A percentile compares a stretch with the other conserved stretches of the same genome.
phyloP scores from a whole-genome alignment of 2,113 vertebrate genomes.

The Ia io region DNA sequence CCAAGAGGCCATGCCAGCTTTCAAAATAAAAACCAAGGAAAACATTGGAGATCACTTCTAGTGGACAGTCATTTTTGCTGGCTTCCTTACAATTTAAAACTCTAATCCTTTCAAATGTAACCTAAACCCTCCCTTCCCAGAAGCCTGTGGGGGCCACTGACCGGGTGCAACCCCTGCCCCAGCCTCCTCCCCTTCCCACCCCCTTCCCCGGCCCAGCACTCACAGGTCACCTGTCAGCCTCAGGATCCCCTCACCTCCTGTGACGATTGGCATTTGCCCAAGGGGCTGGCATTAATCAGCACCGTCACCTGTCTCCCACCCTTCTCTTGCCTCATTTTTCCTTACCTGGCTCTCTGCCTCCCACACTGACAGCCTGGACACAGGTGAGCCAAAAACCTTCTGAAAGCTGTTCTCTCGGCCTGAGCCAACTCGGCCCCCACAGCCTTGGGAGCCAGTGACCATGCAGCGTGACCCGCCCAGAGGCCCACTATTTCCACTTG shows the following conservation, averaged over 20 bases:
- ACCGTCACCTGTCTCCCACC: not conserved
- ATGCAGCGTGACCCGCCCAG: not conserved
- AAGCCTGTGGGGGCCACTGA: not conserved
- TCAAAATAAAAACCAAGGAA: not conserved
- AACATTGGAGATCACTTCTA: not conserved
- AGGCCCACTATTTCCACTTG: not conserved
- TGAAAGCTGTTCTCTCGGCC: not conserved
- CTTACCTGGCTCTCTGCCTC: not conserved
- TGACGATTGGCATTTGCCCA: not conserved
- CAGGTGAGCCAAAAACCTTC: not conserved
- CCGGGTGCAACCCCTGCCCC: not conserved
- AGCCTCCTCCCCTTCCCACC: no score
- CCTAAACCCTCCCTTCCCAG: not conserved
- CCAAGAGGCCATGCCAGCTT: not conserved
- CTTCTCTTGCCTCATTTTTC: not conserved
- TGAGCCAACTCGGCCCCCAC: not conserved
- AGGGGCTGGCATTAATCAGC: not conserved
- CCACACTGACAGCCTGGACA: not conserved
- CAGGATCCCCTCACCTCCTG: not conserved
- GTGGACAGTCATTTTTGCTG: not conserved
- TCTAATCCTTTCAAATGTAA: not conserved
- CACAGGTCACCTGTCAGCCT: not conserved
- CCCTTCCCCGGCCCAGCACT: not conserved
- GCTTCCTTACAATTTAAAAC: not conserved
- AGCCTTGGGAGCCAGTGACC: not conserved